phyloP scores from a whole-genome alignment of 2,888 invertebrate genomes.

The Acheta domesticus region DNA sequence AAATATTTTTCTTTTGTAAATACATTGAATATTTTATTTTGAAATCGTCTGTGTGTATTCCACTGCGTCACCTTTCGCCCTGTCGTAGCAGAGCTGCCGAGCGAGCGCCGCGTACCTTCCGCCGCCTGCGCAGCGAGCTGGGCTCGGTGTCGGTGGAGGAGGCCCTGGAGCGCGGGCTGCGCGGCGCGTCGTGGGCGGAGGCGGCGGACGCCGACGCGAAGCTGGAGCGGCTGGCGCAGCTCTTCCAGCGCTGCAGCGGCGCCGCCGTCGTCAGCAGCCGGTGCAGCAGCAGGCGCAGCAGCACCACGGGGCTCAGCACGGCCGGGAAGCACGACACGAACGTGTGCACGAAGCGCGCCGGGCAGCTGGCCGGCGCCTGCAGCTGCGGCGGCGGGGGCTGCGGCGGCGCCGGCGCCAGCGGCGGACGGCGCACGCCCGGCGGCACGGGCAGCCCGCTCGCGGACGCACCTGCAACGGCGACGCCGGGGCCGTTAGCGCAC shows the following conservation, averaged over 20 bases:
- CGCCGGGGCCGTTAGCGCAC: too few species aligned
- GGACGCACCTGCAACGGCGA: too few species aligned
- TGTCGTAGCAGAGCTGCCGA: too few species aligned
- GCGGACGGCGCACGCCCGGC: background rate
- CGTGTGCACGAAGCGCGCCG: conserved; percentile 40
- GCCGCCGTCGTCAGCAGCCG: conserved; percentile 54
- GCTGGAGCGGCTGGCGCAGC: conserved; percentile 48
- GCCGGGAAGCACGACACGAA: conserved; percentile 51
- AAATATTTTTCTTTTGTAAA: too few species aligned
- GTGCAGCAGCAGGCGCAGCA: conserved; percentile 55
- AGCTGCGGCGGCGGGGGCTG: background rate
- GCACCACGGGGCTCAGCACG: conserved; percentile 54
- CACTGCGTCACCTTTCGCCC: too few species aligned
- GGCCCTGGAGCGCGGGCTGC: conserved; percentile 46
- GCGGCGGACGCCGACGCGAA: conserved; percentile 48
- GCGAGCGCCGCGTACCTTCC: conserved; percentile 48
- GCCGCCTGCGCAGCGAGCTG: conserved; percentile 46
- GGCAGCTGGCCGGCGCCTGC: background rate
- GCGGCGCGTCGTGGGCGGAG: conserved; percentile 44
- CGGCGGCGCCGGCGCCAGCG: background rate
- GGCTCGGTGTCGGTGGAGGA: conserved; percentile 48
- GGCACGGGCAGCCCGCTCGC: background rate
- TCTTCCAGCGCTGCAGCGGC: conserved; percentile 50
- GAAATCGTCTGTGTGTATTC: too few species aligned
- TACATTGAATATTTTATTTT: too few species aligned